Evolutionary conservation across 2,797 vertebrate species (phyloP), one percentile per base, ranked within the genome.

Genomic region (Micrastur ruficollis): DNA sequence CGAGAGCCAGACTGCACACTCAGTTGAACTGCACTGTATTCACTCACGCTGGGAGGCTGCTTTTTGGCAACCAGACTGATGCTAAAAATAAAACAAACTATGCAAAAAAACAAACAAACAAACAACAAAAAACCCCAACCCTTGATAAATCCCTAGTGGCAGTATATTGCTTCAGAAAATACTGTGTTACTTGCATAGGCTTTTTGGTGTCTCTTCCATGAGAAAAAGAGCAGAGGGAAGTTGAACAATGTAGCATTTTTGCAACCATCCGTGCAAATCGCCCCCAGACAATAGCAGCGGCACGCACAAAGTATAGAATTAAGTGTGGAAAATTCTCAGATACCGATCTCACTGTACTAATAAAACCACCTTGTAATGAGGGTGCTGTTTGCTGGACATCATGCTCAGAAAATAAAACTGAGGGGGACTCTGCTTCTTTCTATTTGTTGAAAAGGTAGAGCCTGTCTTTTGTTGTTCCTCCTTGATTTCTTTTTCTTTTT

Each of bases 51-150:
- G 86, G 73, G 86, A 95, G 61, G 70, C 82, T 71, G 92, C 88
- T 78, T 90, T 93, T 90, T 94, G 93, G 90, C 82, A 90, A 74
- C 13, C 22, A 55, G 27, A 17, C n/a, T 18, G 56, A 81, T 46
- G 70, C 82, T 94, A 96, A 96, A 94, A 96, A 95, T 94, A 96
- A 80, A 89, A 70, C 47, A 32, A 93, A 50, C 49, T 74, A 55
- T 66, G 75, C 65, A 61, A 84, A 84, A 65, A 59, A 89, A 56
- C 32, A 52, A 42, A 16, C 42, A 42, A 84, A 72, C 42, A 56
- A 88, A 73, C 18, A 62, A n/a, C n/a, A 29, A 70, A 62, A 68
- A 15, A 1, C 1, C 27, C 67, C 53, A 40, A 40, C 40, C 42
- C 44, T 65, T 47, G 63, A 36, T 83, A 84, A 91, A 89, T 75